Conservation (phyloP, 1,140 invertebrate genomes). For the Drosophila subpulchrella region DNA sequence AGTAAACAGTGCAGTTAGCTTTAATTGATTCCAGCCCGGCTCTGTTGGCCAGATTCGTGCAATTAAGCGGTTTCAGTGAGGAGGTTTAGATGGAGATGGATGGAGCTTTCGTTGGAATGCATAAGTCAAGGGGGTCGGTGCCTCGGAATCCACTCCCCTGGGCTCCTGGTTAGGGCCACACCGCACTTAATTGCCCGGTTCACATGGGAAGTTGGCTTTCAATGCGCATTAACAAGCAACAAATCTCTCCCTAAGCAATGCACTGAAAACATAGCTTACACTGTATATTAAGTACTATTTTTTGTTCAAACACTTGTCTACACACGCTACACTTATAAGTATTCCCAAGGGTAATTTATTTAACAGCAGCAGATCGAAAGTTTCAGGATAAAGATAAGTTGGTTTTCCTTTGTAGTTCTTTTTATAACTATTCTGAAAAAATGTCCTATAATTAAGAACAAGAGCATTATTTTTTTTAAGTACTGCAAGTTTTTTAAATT, state of each 20-base stretch:
- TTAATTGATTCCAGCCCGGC: slow-evolving; percentile 63
- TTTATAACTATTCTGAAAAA: no score
- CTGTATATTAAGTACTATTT: neutral
- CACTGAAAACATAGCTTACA: neutral
- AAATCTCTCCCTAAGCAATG: slow-evolving; percentile 2
- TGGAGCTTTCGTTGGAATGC: slow-evolving; percentile 25
- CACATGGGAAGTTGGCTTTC: slow-evolving; percentile 15
- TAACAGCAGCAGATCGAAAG: neutral
- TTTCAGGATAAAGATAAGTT: neutral
- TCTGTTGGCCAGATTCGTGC: slow-evolving; percentile 36
- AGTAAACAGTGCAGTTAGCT: slow-evolving; percentile 71
- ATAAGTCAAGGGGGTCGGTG: slow-evolving; percentile 9
- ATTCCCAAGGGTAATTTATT: no score
- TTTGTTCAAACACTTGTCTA: neutral
- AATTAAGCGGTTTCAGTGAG: slow-evolving; percentile 40
- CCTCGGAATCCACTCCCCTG: neutral
- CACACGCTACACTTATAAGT: neutral
- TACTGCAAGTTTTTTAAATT: no score
- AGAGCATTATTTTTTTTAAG: no score
- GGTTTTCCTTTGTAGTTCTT: no score
- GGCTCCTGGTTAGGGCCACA: slow-evolving; percentile 1
- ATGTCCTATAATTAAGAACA: no score
- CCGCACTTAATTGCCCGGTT: slow-evolving; percentile 1
- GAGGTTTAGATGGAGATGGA: neutral
- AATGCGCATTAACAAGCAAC: slow-evolving; percentile 20